A percentile compares a stretch with the other conserved stretches of the same genome.
These are phyloP conservation scores for Diarsia brunnea DNA, from an alignment of 2,888 invertebrate genomes.

Conservation along the genomic window DNA sequence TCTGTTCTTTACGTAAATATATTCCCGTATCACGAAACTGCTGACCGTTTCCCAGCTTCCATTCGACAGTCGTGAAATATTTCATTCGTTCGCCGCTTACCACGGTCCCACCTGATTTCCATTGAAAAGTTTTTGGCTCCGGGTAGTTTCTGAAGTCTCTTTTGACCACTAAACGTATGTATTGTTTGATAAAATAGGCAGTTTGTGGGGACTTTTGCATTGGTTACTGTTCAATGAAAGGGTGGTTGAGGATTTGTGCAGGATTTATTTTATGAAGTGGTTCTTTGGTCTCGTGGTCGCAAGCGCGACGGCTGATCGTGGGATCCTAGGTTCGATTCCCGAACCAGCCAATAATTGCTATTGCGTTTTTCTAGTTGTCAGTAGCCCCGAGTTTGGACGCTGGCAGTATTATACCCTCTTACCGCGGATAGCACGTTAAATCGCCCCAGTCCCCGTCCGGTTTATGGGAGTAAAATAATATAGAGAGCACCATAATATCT, in stretches of 20 bases:
- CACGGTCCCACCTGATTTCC: conserved; percentile 49
- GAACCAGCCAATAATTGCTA: no score
- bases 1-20: conserved; percentile 45
- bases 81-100: conserved; percentile 47
- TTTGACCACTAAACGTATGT: conserved; percentile 48
- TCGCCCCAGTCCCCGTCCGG: no score
- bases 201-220: conserved; percentile 20
- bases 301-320: no score
- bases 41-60: conserved; percentile 53
- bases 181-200: conserved; percentile 46
- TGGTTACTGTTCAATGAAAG: conserved; percentile 18
- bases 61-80: conserved; percentile 58
- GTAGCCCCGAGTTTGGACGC: no score
- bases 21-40: conserved; percentile 45
- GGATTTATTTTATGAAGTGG: not conserved
- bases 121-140: conserved; percentile 57
- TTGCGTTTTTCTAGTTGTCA: no score
- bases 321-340: no score
- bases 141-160: conserved; percentile 23
- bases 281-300: no score
- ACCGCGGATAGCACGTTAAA: no score
- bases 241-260: not conserved
- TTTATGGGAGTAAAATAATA: no score
- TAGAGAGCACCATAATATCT: no score
- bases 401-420: no score